Conservation (phyloP, 2,797 vertebrate species). For the Lepus oiostolus region DNA sequence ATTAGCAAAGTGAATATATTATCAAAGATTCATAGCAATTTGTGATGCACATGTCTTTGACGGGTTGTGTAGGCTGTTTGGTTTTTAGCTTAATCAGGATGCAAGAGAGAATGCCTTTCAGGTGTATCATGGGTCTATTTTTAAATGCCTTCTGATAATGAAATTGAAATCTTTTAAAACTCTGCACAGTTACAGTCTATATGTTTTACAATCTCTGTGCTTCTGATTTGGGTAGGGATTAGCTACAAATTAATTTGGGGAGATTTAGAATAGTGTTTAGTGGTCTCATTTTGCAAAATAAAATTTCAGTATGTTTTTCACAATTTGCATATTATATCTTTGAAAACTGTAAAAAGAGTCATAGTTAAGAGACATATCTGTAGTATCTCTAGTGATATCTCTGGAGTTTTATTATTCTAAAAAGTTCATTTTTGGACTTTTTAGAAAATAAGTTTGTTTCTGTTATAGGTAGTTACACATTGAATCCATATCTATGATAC, state of each 20-base stretch:
- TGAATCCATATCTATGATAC: background rate
- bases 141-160: conserved; percentile 41
- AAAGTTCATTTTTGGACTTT: background rate
- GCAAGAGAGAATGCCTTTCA: background rate
- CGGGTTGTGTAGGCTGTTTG: background rate
- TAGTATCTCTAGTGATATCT: background rate
- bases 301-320: conserved; percentile 55
- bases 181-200: background rate
- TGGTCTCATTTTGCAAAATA: conserved; percentile 33
- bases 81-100: conserved; percentile 25
- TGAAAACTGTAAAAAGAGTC: conserved; percentile 42
- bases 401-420: background rate
- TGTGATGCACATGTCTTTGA: background rate
- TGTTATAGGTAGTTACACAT: background rate
- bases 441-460: background rate
- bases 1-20: conserved; percentile 27
- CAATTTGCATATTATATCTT: conserved; percentile 28
- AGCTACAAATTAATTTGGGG: background rate
- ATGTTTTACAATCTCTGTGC: background rate
- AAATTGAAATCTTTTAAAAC: conserved; percentile 19
- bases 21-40: background rate
- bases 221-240: conserved; percentile 30
- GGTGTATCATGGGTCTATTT: background rate
- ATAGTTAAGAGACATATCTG: background rate
- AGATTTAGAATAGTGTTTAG: background rate